These are phyloP conservation scores for Rallus crepitans DNA, from an alignment of 2,797 vertebrate species.

Conservation along the genomic window DNA sequence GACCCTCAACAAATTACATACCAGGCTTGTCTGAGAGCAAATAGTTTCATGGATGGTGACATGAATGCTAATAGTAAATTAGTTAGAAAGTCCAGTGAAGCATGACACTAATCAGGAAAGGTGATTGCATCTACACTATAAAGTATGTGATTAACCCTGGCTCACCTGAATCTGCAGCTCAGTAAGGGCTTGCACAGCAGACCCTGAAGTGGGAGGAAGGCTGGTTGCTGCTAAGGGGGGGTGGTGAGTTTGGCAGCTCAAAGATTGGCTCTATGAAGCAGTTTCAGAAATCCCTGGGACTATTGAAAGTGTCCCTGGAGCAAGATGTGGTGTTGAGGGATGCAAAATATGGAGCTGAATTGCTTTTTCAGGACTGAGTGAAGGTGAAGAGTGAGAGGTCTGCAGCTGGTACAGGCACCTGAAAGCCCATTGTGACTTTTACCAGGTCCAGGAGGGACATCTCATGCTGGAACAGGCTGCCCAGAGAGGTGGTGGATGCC, in stretches of 20 bases:
- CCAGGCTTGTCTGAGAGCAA: background rate
- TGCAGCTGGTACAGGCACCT: accelerated
- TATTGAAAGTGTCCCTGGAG: background rate
- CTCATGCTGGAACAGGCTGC: background rate
- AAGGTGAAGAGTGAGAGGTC: background rate
- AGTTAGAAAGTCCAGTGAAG: background rate
- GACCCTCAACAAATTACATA: background rate
- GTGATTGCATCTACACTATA: background rate
- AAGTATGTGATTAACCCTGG: background rate
- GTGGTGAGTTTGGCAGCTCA: background rate
- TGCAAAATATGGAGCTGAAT: background rate
- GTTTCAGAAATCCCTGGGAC: background rate
- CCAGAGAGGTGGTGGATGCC: too few species aligned
- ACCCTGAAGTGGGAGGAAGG: background rate
- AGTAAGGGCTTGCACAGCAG: background rate
- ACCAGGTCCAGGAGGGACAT: background rate
- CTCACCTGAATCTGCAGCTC: background rate
- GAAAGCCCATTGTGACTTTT: background rate
- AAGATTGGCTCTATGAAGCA: background rate
- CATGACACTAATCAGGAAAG: background rate
- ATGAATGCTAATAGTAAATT: background rate
- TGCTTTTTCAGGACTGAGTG: background rate
- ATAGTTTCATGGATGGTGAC: background rate
- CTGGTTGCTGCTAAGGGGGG: background rate
- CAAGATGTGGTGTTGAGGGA: background rate